A percentile compares a stretch with the other conserved stretches of the same genome.
Evolutionary conservation across 1,140 invertebrate genomes (phyloP).

Genomic region (Schlechtendalia chinensis): DNA sequence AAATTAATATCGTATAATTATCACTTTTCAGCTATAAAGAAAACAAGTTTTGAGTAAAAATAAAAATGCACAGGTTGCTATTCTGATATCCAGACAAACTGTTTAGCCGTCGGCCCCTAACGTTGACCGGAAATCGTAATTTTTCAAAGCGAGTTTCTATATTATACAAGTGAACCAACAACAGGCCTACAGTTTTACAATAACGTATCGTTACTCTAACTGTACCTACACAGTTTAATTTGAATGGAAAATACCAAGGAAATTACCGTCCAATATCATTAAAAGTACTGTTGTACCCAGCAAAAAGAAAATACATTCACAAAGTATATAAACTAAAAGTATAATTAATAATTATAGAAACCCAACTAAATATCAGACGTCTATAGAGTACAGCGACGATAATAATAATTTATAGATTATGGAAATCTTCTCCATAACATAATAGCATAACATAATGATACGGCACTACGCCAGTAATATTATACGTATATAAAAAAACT

Average conservation of each 20-base stretch:
- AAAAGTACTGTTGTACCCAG: neutral
- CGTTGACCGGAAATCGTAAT: neutral
- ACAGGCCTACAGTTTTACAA: neutral
- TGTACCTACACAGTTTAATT: constrained; percentile 10
- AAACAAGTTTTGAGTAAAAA: constrained; percentile 15
- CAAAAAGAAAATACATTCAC: neutral
- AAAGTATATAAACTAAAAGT: no score
- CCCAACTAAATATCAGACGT: neutral
- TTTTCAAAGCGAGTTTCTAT: constrained; percentile 17
- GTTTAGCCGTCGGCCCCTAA: neutral
- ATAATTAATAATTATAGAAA: constrained; percentile 1
- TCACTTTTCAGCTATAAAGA: neutral
- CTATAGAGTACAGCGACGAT: neutral
- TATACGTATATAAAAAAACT: neutral
- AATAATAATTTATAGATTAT: neutral
- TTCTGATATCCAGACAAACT: neutral
- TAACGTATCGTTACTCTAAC: neutral
- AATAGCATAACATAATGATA: neutral
- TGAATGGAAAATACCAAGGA: neutral
- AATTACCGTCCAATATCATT: neutral
- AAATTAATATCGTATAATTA: neutral
- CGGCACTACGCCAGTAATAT: neutral
- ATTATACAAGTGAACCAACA: neutral
- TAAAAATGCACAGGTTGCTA: constrained; percentile 8
- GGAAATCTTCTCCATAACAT: neutral